Evolutionary conservation across 2,888 invertebrate species (phyloP), one percentile per base, ranked within the genome.

Genomic region (Candidula unifasciata): DNA sequence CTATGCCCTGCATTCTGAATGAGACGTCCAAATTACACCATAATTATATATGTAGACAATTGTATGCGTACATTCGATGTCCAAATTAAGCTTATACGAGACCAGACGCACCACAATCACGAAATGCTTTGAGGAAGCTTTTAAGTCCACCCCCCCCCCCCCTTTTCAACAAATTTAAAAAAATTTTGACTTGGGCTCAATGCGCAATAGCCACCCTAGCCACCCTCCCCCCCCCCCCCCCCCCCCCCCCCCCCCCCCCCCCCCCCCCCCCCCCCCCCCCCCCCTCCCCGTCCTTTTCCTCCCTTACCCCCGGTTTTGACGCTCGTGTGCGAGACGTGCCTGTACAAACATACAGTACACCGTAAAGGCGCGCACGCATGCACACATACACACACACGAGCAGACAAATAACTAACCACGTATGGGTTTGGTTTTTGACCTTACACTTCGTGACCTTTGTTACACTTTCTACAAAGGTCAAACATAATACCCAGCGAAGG

Each of bases 231-330:
- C 6, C 6, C 64, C 73, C 37, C 57, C 64, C 74, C 66, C 57
- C 74, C 82, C 21, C 60, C 57, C 69, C 27, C 27, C 54, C 71
- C 71, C 69, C 71, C 33, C 64, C 64, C 64, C 64, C 13, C 64
- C 64, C 64, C 13, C 64, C 64, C 64, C 5, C 64, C 64, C 64
- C 13, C 64, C n/a, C n/a, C 5, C n/a, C 6, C n/a, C 64, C n/a
- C 64, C 73, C 37, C 57, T 74, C 74, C 66, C 57, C 74, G 74
- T 10, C 60, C 57, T 57, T 37, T 30, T 71, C 71, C 71, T 44
- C 71, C 33, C 64, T n/a, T n/a, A 16, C 13, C 64, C 64, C 64
- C 13, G 21, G 21, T n/a, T 6, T n/a, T n/a, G 21, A 13, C 64
- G 5, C n/a, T 6, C n/a, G 6, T n/a, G 6, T 30, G 27, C 27